Base-by-base conservation (phyloP, 2,797 vertebrate genomes). In the Paramormyrops hopkinsi region DNA sequence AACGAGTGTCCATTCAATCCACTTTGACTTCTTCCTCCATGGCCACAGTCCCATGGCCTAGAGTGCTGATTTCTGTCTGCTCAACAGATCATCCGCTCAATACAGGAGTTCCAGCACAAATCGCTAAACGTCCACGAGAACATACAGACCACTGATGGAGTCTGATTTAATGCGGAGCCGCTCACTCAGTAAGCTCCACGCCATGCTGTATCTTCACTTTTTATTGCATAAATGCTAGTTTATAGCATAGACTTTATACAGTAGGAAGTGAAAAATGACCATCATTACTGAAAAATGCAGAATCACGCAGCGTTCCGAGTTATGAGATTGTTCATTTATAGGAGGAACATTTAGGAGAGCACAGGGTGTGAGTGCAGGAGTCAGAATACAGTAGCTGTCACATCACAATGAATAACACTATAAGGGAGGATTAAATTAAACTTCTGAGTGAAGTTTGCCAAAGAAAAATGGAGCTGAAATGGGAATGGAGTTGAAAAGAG, bases 51-150 rank as follows among this genome's bases (percentile, higher is more conserved):
- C 79, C 84, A 82, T 86, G 19, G 37, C 82, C 41, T 53, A 33
- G 33, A 50, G 50, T 5, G 41, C 44, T 11, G 69, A 51, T 69
- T 88, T 89, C 85, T 88, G 73, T 89, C 69, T 19, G 69, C 22
- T 11, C 87, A 88, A 51, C 87, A 8, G 59, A 86, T 29, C 59
- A 62, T 29, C 65, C 7, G 86, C 87, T 65, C 83, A 87, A 88
- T 53, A 62, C 48, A 85, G 50, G 7, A 86, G 86, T 84, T 88
- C 90, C 91, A 89, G 89, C 46, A 89, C 14, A 89, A 88, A 85
- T 33, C 41, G 1, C 46, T 51, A 89, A 91, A 90, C 89, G 89
- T 56, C 69, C 56, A 85, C 14, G 0, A 79, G 65, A 73, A 73
- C 29, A 37, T 17, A 37, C 65, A 73, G 65, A 17, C 25, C 22